Percentiles rank a stretch among this genome's conserved stretches.
Conservation (phyloP, 2,888 invertebrate genomes). For the Drosophila suboccidentalis region DNA sequence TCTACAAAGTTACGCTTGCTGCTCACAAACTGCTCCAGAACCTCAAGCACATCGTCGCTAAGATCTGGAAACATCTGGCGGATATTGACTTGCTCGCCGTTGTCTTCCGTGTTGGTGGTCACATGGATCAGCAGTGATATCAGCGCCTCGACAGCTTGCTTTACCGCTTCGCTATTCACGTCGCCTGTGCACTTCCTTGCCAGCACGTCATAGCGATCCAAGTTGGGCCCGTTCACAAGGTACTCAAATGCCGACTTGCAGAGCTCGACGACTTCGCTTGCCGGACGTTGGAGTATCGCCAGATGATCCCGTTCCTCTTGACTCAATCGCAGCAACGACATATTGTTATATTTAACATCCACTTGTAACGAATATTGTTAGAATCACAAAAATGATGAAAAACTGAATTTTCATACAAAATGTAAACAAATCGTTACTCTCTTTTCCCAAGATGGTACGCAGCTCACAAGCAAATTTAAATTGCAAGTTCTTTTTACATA, state of each 20-base stretch:
- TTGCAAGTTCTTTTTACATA: neutral
- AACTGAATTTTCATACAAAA: constrained; percentile 15
- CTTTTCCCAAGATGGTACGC: constrained; percentile 39
- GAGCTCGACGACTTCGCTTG: constrained; percentile 88
- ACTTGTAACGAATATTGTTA: neutral
- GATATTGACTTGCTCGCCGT: constrained; percentile 63
- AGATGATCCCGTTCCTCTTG: constrained; percentile 88
- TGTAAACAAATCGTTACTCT: constrained; percentile 39
- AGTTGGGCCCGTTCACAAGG: constrained; percentile 88
- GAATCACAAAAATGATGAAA: constrained; percentile 34
- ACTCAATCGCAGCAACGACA: constrained; percentile 84
- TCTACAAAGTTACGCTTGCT: constrained; percentile 83
- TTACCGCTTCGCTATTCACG: constrained; percentile 85
- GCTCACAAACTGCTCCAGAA: constrained; percentile 83
- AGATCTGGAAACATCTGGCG: constrained; percentile 71
- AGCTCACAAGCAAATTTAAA: constrained; percentile 14
- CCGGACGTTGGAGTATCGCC: constrained; percentile 86
- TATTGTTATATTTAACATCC: constrained; percentile 1
- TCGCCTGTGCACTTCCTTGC: constrained; percentile 86
- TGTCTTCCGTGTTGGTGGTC: constrained; percentile 90
- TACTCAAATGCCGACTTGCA: constrained; percentile 89
- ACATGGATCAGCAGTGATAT: constrained; percentile 91
- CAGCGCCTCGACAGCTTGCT: constrained; percentile 89
- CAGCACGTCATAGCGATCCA: constrained; percentile 86
- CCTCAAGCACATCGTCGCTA: constrained; percentile 75